Conservation (phyloP, 2,888 invertebrate genomes). For the Labia minor region DNA sequence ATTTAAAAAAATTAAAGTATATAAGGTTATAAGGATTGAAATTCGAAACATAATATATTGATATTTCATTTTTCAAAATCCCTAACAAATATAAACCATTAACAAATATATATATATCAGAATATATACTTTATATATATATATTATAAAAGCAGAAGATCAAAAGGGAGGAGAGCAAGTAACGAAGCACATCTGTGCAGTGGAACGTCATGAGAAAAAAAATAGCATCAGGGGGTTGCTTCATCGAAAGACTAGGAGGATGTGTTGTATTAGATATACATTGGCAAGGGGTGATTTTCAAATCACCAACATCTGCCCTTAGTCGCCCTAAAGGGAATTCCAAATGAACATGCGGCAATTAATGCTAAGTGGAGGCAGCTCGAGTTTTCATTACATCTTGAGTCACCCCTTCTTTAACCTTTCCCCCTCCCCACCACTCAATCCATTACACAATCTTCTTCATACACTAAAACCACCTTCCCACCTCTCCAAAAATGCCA, state of each 20-base stretch:
- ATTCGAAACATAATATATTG: too few relatives aligned
- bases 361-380: conserved; percentile 27
- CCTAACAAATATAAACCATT: too few relatives aligned
- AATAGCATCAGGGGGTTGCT: background rate
- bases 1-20: too few relatives aligned
- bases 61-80: too few relatives aligned
- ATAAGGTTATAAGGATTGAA: too few relatives aligned
- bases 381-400: conserved; percentile 27
- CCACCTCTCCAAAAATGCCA: too few relatives aligned
- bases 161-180: background rate
- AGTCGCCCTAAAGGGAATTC: conserved; percentile 25
- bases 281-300: conserved; percentile 2
- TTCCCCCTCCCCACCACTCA: background rate
- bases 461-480: background rate
- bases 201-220: background rate
- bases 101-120: too few relatives aligned
- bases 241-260: background rate
- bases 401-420: conserved; percentile 8
- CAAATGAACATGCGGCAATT: conserved; percentile 27
- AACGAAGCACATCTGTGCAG: background rate
- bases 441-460: background rate
- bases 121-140: too few relatives aligned
- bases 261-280: conserved; percentile 14
- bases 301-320: conserved; percentile 16
- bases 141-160: too few relatives aligned